phyloP scores from a whole-genome alignment of 2,888 invertebrate genomes.

The Platycheirus albimanus region DNA sequence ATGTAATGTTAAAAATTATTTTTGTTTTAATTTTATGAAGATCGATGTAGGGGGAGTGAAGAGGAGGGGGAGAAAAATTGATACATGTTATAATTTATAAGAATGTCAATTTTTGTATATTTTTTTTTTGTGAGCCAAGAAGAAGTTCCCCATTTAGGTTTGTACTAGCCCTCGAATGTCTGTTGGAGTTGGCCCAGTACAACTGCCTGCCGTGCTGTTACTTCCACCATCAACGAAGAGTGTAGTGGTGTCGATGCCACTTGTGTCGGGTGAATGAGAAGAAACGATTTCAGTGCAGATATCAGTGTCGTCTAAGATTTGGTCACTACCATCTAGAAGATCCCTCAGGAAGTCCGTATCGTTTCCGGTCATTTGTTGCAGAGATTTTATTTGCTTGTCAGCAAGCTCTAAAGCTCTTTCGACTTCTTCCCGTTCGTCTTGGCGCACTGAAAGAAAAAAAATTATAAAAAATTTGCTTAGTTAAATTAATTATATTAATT shows the following conservation, averaged over 20 bases:
- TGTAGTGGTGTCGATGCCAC: constrained; percentile 79
- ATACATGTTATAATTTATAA: constrained; percentile 40
- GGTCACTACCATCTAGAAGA: constrained; percentile 81
- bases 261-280: constrained; percentile 79
- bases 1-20: constrained; percentile 44
- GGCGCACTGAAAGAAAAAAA: constrained; percentile 82
- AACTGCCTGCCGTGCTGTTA: constrained; percentile 75
- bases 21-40: constrained; percentile 45
- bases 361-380: constrained; percentile 86
- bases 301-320: constrained; percentile 80
- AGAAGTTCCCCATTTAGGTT: constrained; percentile 77
- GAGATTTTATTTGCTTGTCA: constrained; percentile 88
- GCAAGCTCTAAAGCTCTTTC: constrained; percentile 92
- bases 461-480: too few species aligned
- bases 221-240: constrained; percentile 79
- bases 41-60: constrained; percentile 13
- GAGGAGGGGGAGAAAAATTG: constrained; percentile 28
- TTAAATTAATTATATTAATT: too few species aligned
- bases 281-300: constrained; percentile 78
- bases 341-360: constrained; percentile 81
- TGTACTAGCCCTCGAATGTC: constrained; percentile 82
- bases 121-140: constrained; percentile 22
- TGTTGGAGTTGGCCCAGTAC: constrained; percentile 73
- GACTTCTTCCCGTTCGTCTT: constrained; percentile 93
- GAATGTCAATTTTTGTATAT: constrained; percentile 32